Percentiles rank a stretch among this genome's conserved stretches.
These are phyloP conservation scores for Sebastes matsubarae DNA, from an alignment of 2,797 vertebrate genomes.

Conservation along the genomic window DNA sequence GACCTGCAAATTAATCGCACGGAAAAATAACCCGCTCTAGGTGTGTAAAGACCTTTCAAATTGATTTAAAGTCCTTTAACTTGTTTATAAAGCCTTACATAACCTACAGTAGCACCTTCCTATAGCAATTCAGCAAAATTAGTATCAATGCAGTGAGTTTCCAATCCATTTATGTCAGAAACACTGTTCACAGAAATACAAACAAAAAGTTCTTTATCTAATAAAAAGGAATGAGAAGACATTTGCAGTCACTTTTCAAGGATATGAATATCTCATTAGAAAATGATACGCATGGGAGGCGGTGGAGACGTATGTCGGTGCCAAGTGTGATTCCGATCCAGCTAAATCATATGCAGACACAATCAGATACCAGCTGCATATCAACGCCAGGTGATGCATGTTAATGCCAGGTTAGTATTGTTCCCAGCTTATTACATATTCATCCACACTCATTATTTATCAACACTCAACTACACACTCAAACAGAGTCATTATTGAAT, in stretches of 20 bases:
- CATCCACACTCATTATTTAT: constrained; percentile 53
- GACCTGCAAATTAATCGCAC: background rate
- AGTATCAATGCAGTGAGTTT: background rate
- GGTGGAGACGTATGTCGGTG: background rate
- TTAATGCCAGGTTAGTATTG: constrained; percentile 48
- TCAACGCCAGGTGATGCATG: constrained; percentile 41
- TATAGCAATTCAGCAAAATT: background rate
- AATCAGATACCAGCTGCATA: constrained; percentile 34
- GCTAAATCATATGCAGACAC: constrained; percentile 25
- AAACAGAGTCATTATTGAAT: constrained; percentile 21
- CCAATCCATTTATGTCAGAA: background rate
- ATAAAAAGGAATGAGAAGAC: background rate
- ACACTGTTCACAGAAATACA: background rate
- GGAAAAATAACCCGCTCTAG: accelerated
- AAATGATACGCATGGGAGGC: background rate
- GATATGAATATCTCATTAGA: background rate
- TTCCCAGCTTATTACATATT: constrained; percentile 47
- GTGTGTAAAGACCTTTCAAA: background rate
- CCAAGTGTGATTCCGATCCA: constrained; percentile 32
- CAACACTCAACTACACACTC: constrained; percentile 28
- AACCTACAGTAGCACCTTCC: background rate
- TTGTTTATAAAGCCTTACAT: background rate
- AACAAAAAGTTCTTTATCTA: background rate
- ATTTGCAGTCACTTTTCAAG: background rate
- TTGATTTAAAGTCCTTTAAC: background rate